phyloP scores from a whole-genome alignment of 2,888 invertebrate species.

The Eueremaeus valkanovi region DNA sequence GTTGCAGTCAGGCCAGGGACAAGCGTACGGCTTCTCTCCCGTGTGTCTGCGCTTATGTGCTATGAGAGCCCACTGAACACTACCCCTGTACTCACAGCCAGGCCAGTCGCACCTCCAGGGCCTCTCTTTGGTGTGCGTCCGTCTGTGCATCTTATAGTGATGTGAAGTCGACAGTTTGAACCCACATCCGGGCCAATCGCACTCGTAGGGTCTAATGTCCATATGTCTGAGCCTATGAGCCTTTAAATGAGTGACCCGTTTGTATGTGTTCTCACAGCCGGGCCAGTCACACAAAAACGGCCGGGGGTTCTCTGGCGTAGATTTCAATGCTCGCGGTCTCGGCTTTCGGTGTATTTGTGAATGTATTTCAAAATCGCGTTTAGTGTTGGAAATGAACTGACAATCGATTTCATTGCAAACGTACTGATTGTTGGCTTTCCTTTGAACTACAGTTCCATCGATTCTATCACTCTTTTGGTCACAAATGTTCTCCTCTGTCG shows the following conservation, averaged over 20 bases:
- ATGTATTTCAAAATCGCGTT: not conserved
- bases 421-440: not conserved
- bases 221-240: not conserved
- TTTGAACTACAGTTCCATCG: not conserved
- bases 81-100: not conserved
- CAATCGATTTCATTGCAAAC: not conserved
- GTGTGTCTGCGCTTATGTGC: not conserved
- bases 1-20: not conserved
- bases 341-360: not conserved
- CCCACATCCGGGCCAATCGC: not conserved
- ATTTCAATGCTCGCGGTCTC: not conserved
- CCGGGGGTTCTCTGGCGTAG: not conserved
- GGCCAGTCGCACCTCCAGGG: not conserved
- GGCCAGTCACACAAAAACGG: not conserved
- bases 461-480: no score
- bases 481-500: no score
- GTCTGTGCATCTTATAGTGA: not conserved
- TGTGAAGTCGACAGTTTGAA: not conserved
- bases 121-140: not conserved
- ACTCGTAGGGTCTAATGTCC: not conserved
- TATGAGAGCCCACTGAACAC: not conserved
- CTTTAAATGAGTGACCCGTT: not conserved
- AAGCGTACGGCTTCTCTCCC: not conserved
- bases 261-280: not conserved
- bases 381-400: not conserved